Evolutionary conservation across 2,113 vertebrate species (phyloP), one percentile per base, ranked within the genome.

Genomic region (Bos indicus): DNA sequence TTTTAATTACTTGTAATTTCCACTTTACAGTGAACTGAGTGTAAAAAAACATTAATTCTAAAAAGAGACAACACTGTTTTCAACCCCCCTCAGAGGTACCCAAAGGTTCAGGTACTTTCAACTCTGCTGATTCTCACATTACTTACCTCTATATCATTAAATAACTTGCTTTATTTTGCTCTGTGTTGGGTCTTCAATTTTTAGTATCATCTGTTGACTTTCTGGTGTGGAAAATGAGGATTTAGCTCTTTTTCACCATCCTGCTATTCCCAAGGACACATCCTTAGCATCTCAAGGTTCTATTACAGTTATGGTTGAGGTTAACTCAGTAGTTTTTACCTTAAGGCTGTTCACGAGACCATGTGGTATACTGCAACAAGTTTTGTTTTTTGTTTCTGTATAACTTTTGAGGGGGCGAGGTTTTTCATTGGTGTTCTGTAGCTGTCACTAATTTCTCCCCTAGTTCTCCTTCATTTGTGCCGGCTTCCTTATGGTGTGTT

Each of bases 131-230:
- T 91, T 80, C 28, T 92, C 43, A 56, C 7, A 54, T 40, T 93
- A 43, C 23, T 88, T 86, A 67, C 40, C 36, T 94, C 25, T 14
- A 33, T 62, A 51, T 94, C 90, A 89, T 85, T 87, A 95, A 97
- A 81, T 81, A 56, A 62, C 9, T 88, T 93, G 81, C 60, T 95
- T 92, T 89, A 30, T 90, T 95, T 95, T 94, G 28, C 60, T 85
- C 1, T n/a, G 40, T 74, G 87, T 91, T 95, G 88, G 33, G 88
- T 86, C 88, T 95, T 89, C 52, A 62, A 4, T 94, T 87, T 97
- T 93, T 84, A 13, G 28, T 80, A 54, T 78, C 64, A 88, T 71
- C 16, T 94, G 28, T 84, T 71, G 54, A 56, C 33, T 86, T 95
- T 93, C n/a, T 94, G 60, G 33, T 80, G 9, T 91, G 25, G 60